Evolutionary conservation across 2,113 vertebrate genomes (phyloP).

Genomic region (Gasterosteus aculeatus): DNA sequence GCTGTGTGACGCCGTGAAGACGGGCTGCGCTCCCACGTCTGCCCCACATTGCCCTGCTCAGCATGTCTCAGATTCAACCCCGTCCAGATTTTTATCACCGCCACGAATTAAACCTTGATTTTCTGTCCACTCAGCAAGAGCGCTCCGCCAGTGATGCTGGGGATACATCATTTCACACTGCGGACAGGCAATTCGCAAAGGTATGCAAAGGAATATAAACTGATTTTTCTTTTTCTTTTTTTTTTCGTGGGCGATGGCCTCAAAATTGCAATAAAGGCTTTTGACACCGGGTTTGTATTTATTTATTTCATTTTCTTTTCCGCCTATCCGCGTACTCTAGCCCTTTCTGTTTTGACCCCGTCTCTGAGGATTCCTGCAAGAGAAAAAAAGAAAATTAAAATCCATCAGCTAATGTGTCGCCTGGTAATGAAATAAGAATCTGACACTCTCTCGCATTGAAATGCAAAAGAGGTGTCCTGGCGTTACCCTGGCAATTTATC

Average conservation of each 20-base stretch:
- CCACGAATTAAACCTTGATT: constrained; percentile 79
- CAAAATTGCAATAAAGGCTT: constrained; percentile 73
- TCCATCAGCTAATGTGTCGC: constrained; percentile 91
- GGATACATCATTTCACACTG: constrained; percentile 59
- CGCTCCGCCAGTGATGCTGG: constrained; percentile 48
- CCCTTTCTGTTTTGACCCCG: constrained; percentile 65
- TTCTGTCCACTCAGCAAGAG: constrained; percentile 80
- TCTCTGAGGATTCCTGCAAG: constrained; percentile 81
- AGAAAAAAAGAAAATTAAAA: constrained; percentile 89
- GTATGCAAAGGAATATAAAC: constrained; percentile 64
- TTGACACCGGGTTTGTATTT: constrained; percentile 77
- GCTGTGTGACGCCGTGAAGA: constrained; percentile 54
- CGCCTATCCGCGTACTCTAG: constrained; percentile 56
- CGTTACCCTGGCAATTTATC: constrained; percentile 93
- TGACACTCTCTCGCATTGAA: constrained; percentile 92
- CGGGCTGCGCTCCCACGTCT: constrained; percentile 33
- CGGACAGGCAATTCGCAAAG: constrained; percentile 70
- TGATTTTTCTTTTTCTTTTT: constrained; percentile 42
- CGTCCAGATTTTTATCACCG: constrained; percentile 77
- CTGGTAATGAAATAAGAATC: constrained; percentile 95
- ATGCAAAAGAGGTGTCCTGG: constrained; percentile 94
- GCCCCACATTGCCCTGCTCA: constrained; percentile 68
- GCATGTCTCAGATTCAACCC: constrained; percentile 71
- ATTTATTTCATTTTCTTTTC: constrained; percentile 72
- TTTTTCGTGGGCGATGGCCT: constrained; percentile 60